Evolutionary conservation across 35 echinoderm and acorn worm genomes (phyloP).

Genomic region (Apostichopus californicus): DNA sequence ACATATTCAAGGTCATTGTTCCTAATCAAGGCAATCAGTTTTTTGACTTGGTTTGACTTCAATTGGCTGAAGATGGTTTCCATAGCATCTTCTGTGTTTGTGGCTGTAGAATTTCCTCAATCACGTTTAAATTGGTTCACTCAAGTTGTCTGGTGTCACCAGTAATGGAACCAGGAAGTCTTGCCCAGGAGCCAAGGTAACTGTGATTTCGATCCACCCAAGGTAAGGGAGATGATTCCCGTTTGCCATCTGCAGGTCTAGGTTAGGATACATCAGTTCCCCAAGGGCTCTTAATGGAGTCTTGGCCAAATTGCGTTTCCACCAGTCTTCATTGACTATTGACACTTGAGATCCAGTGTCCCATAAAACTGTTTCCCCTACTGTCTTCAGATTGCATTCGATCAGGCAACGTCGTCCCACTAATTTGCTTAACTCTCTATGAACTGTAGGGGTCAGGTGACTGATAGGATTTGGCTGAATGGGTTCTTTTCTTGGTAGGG

Average conservation of each 20-base stretch:
- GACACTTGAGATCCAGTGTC: conserved; percentile 74
- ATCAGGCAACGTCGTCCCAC: conserved; percentile 61
- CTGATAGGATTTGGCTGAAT: too few species aligned
- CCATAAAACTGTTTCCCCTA: conserved; percentile 51
- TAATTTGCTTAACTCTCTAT: conserved; percentile 31
- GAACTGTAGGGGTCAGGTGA: background rate
- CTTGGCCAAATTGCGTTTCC: background rate
- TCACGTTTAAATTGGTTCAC: conserved; percentile 81
- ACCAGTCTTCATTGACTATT: conserved; percentile 39
- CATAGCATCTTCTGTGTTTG: conserved; percentile 20
- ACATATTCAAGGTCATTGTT: conserved; percentile 21
- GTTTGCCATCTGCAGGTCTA: background rate
- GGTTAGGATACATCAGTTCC: background rate
- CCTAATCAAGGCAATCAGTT: background rate
- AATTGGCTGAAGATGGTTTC: background rate
- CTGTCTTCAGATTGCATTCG: conserved; percentile 49
- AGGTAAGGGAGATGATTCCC: background rate
- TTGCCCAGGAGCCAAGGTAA: background rate
- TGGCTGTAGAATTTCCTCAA: conserved; percentile 36
- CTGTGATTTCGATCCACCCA: background rate
- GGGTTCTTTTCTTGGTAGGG: too few species aligned
- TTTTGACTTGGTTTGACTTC: conserved; percentile 39
- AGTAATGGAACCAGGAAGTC: conserved; percentile 53
- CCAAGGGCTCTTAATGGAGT: background rate
- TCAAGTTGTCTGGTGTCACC: conserved; percentile 49